Evolutionary conservation across 2,797 vertebrate genomes (phyloP).

Genomic region (Anableps anableps): DNA sequence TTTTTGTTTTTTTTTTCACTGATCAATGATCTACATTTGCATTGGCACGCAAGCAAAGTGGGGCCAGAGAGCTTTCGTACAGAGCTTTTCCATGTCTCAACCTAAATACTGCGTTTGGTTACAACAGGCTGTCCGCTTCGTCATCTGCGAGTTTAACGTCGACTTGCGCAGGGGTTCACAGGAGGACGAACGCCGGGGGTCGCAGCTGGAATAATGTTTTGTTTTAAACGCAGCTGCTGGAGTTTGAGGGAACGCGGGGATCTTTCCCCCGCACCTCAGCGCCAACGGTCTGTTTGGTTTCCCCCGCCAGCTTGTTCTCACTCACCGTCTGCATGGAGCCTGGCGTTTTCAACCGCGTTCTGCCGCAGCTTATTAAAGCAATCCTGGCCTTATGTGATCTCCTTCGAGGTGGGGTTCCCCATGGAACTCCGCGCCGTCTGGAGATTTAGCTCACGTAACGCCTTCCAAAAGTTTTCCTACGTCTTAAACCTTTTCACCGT

Average conservation of each 20-base stretch:
- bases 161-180: slow-evolving; percentile 52
- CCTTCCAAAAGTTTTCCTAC: neutral
- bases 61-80: slow-evolving; percentile 8
- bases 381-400: neutral
- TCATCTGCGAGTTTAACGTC: slow-evolving; percentile 36
- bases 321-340: slow-evolving; percentile 39
- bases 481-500: neutral
- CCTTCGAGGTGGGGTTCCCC: too few relatives aligned
- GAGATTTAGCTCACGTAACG: too few relatives aligned
- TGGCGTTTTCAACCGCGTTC: slow-evolving; percentile 7
- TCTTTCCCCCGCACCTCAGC: slow-evolving; percentile 76
- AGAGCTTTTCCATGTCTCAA: neutral
- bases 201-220: slow-evolving; percentile 82
- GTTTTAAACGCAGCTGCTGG: slow-evolving; percentile 78
- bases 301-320: slow-evolving; percentile 60
- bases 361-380: neutral
- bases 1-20: neutral
- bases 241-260: slow-evolving; percentile 79
- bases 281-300: slow-evolving; percentile 73
- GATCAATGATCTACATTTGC: slow-evolving; percentile 1
- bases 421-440: neutral
- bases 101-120: slow-evolving; percentile 25
- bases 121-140: slow-evolving; percentile 16
- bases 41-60: neutral
- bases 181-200: slow-evolving; percentile 57